These are phyloP conservation scores for Petrosia ficiformis DNA, from an alignment of 37 sponge, comb jelly and placozoan species.

Conservation along the genomic window DNA sequence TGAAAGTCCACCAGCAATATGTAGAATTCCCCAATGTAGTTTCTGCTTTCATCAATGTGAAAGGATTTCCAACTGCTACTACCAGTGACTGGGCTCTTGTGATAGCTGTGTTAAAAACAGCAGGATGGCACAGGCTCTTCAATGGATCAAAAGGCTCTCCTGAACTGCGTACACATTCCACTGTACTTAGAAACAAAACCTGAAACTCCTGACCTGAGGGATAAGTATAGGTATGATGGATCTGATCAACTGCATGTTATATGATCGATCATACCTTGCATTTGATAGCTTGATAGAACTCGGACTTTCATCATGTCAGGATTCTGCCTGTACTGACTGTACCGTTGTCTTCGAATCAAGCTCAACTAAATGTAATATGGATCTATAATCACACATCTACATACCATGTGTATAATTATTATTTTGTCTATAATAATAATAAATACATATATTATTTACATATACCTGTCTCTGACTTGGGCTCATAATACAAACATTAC, in stretches of 20 bases:
- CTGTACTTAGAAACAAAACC: constrained; percentile 62
- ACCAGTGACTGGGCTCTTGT: constrained; percentile 66
- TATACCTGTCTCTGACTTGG: background rate
- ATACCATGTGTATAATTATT: no score
- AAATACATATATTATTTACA: background rate
- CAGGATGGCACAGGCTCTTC: constrained; percentile 65
- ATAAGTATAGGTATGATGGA: background rate
- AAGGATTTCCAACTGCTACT: constrained; percentile 64
- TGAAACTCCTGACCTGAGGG: constrained; percentile 55
- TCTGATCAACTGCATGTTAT: background rate
- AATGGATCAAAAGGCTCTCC: constrained; percentile 52
- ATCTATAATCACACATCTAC: no score
- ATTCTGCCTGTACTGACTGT: no score
- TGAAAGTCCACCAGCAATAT: constrained; percentile 57
- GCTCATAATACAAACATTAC: background rate
- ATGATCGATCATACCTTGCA: background rate
- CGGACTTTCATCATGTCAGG: background rate
- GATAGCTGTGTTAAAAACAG: constrained; percentile 74
- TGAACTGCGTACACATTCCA: constrained; percentile 26
- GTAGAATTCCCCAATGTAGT: constrained; percentile 13
- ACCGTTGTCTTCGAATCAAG: no score
- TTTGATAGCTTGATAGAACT: background rate
- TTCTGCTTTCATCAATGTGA: constrained; percentile 32
- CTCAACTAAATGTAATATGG: no score
- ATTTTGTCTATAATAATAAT: no score